These are phyloP conservation scores for Lagorchestes hirsutus DNA, from an alignment of 2,797 vertebrate species.

Conservation along the genomic window DNA sequence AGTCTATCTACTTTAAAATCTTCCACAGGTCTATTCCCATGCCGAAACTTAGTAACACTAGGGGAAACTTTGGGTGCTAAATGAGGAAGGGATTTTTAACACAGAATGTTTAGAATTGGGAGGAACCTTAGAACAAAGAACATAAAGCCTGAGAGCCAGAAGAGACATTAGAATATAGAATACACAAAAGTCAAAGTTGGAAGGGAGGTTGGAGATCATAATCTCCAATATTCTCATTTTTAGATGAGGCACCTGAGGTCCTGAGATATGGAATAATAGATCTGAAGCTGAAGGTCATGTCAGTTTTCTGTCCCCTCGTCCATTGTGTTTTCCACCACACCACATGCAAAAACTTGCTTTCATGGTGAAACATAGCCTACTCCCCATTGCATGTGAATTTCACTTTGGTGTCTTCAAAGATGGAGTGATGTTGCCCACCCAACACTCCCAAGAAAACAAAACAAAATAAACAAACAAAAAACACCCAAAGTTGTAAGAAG, in stretches of 20 bases:
- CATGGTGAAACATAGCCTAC: background rate
- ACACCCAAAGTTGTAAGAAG: slow-evolving; percentile 22
- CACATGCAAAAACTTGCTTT: background rate
- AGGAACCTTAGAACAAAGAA: background rate
- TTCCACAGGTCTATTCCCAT: background rate
- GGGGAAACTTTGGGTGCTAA: background rate
- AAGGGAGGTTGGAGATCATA: background rate
- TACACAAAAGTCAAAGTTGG: background rate
- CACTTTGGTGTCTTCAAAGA: background rate
- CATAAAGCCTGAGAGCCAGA: background rate
- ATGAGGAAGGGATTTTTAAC: background rate
- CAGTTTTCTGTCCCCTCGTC: background rate
- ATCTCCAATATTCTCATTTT: background rate
- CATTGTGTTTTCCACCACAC: background rate
- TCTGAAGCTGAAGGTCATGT: background rate
- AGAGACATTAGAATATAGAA: background rate
- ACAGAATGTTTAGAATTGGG: background rate
- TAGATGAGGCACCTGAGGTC: background rate
- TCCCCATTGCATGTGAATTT: background rate
- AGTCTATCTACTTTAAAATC: background rate
- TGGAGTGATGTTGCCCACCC: background rate
- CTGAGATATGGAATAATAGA: background rate
- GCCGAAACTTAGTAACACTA: background rate
- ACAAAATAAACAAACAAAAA: background rate
- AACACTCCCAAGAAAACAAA: slow-evolving; percentile 29